These are phyloP conservation scores for Drosophila eugracilis DNA, from an alignment of 1,140 invertebrate genomes.

Conservation along the genomic window DNA sequence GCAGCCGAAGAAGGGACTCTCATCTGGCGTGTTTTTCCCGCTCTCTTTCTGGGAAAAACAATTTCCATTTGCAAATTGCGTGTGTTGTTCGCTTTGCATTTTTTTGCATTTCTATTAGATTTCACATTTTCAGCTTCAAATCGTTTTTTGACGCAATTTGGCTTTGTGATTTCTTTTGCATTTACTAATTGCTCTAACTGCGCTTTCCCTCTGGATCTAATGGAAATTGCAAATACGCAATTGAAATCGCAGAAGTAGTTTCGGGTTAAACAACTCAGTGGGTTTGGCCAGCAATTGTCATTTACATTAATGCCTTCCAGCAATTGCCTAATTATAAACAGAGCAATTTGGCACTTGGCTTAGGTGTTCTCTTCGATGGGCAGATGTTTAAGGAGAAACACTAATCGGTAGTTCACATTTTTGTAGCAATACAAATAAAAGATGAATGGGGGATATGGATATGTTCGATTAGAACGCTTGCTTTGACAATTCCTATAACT, in stretches of 20 bases:
- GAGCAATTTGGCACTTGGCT: not conserved
- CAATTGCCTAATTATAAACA: slow-evolving; percentile 2
- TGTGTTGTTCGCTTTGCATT: slow-evolving; percentile 31
- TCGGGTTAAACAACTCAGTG: slow-evolving; percentile 1
- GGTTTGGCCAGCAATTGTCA: slow-evolving; percentile 31
- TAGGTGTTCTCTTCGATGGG: not conserved
- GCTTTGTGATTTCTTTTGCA: slow-evolving; percentile 51
- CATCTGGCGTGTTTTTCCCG: not conserved
- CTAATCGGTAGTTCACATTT: too few relatives aligned
- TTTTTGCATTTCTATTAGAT: slow-evolving; percentile 44
- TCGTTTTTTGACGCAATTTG: slow-evolving; percentile 42
- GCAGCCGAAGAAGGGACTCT: slow-evolving; percentile 21
- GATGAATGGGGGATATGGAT: too few relatives aligned
- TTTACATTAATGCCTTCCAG: slow-evolving; percentile 15
- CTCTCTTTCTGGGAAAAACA: slow-evolving; percentile 36
- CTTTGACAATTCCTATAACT: too few relatives aligned
- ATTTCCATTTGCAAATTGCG: slow-evolving; percentile 65
- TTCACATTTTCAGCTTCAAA: slow-evolving; percentile 30
- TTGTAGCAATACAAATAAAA: too few relatives aligned
- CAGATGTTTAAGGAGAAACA: too few relatives aligned
- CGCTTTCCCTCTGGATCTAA: slow-evolving; percentile 33
- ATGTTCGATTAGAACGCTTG: too few relatives aligned
- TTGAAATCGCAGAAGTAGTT: slow-evolving; percentile 24
- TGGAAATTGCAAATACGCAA: slow-evolving; percentile 63
- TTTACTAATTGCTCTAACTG: slow-evolving; percentile 44